Evolutionary conservation across 2,113 vertebrate genomes (phyloP), one percentile per base, ranked within the genome.

Genomic region (Psittacara wagleri): DNA sequence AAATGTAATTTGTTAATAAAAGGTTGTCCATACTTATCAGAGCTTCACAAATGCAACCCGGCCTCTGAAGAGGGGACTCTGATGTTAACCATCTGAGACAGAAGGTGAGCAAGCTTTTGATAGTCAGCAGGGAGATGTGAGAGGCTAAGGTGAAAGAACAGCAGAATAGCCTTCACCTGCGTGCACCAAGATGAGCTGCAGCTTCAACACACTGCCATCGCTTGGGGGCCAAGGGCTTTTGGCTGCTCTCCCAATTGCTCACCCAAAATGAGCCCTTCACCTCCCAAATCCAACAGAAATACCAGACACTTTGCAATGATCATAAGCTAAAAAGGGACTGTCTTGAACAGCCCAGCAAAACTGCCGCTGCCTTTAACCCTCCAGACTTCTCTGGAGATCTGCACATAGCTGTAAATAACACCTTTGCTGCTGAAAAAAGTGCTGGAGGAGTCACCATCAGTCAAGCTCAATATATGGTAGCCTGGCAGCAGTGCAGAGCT

Each of bases 101-200:
- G 29, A 86, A 73, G 13, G 17, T 1, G 4, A 3, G 2, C 2
- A 3, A 86, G 37, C 2, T 76, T 88, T 54, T 33, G n/a, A 4
- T 2, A 74, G 23, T 43, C 22, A 74, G 23, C 1, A 1, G 14
- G 48, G 43, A 72, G n/a, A 59, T 0, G 0, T 17, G 14, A 88
- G 12, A 37, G 46, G 12, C 52, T 7, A n/a, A 41, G n/a, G n/a
- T 61, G 27, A 77, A 68, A 49, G 22, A 73, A 49, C 1, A 73
- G 51, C 57, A 52, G 19, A 39, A 44, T 1, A 67, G 8, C 24
- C 17, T 81, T 43, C n/a, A 70, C 37, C 27, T 20, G 35, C 12
- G 11, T 25, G 33, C 13, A 20, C 7, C 9, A 48, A 67, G 57
- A 33, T 6, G 10, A 76, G 39, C 17, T 46, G 28, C 55, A 61